phyloP scores from a whole-genome alignment of 2,113 vertebrate species.

The Notarius quadriscutis region DNA sequence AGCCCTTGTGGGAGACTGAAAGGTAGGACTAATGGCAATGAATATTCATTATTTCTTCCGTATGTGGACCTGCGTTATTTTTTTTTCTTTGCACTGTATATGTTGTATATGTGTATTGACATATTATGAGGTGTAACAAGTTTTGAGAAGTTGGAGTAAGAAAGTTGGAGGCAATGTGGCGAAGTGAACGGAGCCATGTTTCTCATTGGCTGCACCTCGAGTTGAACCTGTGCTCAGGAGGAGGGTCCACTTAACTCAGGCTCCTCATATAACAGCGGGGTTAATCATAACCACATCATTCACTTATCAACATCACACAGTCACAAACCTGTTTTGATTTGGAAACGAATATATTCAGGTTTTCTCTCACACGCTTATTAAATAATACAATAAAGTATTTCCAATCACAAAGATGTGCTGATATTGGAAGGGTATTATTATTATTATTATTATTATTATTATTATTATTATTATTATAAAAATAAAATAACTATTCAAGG shows the following conservation, averaged over 20 bases:
- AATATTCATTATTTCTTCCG: slow-evolving; percentile 38
- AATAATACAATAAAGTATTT: not conserved
- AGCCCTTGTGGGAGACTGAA: slow-evolving; percentile 35
- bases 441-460: not conserved
- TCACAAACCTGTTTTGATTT: not conserved
- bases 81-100: slow-evolving; percentile 1
- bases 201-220: slow-evolving; percentile 48
- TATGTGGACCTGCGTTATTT: not conserved
- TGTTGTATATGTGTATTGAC: not conserved
- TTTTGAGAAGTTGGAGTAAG: slow-evolving; percentile 41
- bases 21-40: slow-evolving; percentile 48
- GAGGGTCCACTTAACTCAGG: slow-evolving; percentile 43
- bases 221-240: slow-evolving; percentile 51
- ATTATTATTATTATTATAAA: too few species aligned
- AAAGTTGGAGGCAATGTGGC: slow-evolving; percentile 32
- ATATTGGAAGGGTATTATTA: too few species aligned
- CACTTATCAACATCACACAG: not conserved
- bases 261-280: not conserved
- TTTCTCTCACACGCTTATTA: not conserved
- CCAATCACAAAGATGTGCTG: not conserved
- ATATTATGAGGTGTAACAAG: slow-evolving; percentile 19
- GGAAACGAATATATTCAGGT: not conserved
- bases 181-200: slow-evolving; percentile 5
- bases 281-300: not conserved
- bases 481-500: not conserved